phyloP scores from a whole-genome alignment of 2,888 invertebrate species.

The Busseola fusca region DNA sequence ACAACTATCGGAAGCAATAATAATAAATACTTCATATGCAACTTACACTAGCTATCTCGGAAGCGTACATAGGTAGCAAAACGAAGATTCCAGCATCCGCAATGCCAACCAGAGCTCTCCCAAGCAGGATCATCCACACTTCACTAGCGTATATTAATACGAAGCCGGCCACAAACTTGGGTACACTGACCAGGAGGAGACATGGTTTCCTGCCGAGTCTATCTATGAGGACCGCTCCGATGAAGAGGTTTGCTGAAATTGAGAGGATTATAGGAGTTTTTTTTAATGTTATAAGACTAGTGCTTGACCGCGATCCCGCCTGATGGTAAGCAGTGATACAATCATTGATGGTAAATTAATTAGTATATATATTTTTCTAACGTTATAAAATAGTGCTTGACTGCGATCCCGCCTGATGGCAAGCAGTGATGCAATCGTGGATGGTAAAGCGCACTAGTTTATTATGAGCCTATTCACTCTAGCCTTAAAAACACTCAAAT shows the following conservation, averaged over 20 bases:
- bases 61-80: constrained; percentile 70
- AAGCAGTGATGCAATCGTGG: no score
- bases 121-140: constrained; percentile 69
- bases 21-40: background rate
- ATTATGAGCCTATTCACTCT: no score
- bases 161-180: constrained; percentile 68
- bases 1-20: no score
- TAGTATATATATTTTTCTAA: no score
- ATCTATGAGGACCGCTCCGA: constrained; percentile 70
- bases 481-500: no score
- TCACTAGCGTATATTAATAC: constrained; percentile 63
- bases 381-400: no score
- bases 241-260: constrained; percentile 62
- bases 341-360: no score
- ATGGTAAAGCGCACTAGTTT: no score
- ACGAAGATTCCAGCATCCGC: constrained; percentile 65
- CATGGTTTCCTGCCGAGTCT: constrained; percentile 69
- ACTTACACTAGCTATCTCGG: constrained; percentile 73
- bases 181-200: constrained; percentile 69
- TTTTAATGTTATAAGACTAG: no score
- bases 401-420: no score
- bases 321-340: no score
- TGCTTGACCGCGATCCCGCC: no score
- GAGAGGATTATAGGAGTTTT: background rate
- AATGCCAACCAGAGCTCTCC: constrained; percentile 63